phyloP scores from a whole-genome alignment of 1,140 invertebrate species.

The Xylocopa sonorina region DNA sequence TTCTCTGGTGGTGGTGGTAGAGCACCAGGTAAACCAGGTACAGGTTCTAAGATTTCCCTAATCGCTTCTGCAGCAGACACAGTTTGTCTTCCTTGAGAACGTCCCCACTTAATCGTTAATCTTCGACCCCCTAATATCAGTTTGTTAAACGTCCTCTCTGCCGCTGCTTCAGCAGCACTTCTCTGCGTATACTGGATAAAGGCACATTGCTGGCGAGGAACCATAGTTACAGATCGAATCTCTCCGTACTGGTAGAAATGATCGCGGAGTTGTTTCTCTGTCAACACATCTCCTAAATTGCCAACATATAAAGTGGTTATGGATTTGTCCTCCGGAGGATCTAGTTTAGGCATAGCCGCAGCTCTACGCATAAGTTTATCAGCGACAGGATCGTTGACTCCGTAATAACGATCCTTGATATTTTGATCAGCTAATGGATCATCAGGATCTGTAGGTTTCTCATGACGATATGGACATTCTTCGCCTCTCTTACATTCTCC shows the following conservation, averaged over 20 bases:
- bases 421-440: constrained; percentile 99
- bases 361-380: constrained; percentile 97
- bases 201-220: constrained; percentile 97
- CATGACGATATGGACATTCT: constrained; percentile 99
- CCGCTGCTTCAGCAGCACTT: constrained; percentile 94
- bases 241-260: constrained; percentile 99
- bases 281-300: constrained; percentile 94
- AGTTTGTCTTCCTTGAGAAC: constrained; percentile 89
- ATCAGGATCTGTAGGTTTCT: constrained; percentile 99
- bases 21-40: constrained; percentile 92
- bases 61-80: constrained; percentile 81
- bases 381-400: constrained; percentile 99
- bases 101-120: constrained; percentile 98
- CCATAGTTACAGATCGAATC: constrained; percentile 95
- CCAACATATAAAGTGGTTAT: constrained; percentile 99
- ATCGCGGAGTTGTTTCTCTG: constrained; percentile 94
- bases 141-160: constrained; percentile 98
- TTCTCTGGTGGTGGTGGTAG: constrained; percentile 89
- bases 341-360: constrained; percentile 96
- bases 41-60: constrained; percentile 87
- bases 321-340: constrained; percentile 96
- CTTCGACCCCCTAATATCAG: constrained; percentile 93
- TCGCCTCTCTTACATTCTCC: constrained; percentile 99
- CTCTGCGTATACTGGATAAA: constrained; percentile 98
- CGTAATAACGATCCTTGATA: constrained; percentile 99